A percentile compares a stretch with the other conserved stretches of the same genome.
Evolutionary conservation across 2,797 vertebrate species (phyloP).

Genomic region (Anisognathus igniventris): DNA sequence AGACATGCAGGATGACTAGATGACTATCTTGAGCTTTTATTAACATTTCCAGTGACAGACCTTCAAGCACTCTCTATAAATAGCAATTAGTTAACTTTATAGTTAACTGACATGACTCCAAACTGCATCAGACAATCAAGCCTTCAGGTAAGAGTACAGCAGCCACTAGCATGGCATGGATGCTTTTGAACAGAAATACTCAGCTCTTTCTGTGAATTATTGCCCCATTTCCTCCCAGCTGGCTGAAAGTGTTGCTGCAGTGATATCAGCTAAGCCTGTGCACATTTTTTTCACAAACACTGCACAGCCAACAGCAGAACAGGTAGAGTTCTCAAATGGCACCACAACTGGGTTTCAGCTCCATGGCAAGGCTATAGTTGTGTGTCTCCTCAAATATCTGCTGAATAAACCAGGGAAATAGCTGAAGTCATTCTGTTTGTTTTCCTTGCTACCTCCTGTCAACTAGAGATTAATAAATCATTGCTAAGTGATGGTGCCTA

Average conservation of each 20-base stretch:
- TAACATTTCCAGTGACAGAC: slow-evolving; percentile 23
- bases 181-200: slow-evolving; percentile 30
- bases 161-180: not conserved
- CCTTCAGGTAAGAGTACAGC: slow-evolving; percentile 27
- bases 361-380: not conserved
- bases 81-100: slow-evolving; percentile 17
- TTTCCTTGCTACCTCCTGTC: not conserved
- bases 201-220: not conserved
- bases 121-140: slow-evolving; percentile 32
- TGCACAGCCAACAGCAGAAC: not conserved
- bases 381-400: not conserved
- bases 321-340: not conserved
- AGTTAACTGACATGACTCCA: slow-evolving; percentile 23
- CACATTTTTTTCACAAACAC: not conserved
- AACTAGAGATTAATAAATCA: not conserved
- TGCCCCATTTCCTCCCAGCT: not conserved
- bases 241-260: not conserved
- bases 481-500: not conserved
- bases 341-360: not conserved
- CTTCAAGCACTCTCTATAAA: slow-evolving; percentile 3
- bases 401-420: not conserved
- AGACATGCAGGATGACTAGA: not conserved
- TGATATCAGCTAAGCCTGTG: not conserved
- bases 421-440: not conserved
- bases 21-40: slow-evolving; percentile 11